A percentile compares a stretch with the other conserved stretches of the same genome.
phyloP scores from a whole-genome alignment of 2,797 vertebrate species.

The Peromyscus nudipes region DNA sequence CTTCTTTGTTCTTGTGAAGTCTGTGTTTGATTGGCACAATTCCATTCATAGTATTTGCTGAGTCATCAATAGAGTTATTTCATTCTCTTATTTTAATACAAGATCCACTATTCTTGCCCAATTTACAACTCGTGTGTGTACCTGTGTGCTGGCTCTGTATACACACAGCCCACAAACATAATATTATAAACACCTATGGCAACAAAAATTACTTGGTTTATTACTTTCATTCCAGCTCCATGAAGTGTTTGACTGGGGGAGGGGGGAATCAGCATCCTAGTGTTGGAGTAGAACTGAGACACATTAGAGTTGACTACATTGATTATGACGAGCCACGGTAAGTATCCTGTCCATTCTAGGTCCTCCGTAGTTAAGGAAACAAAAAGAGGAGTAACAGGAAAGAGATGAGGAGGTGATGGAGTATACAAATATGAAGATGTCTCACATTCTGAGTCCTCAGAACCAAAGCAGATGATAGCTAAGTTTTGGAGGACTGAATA shows the following conservation, averaged over 20 bases:
- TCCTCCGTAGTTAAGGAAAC: background rate
- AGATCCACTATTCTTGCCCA: background rate
- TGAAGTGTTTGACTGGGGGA: background rate
- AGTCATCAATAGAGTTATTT: background rate
- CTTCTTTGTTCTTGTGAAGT: background rate
- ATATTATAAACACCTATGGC: background rate
- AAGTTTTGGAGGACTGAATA: background rate
- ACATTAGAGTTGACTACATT: background rate
- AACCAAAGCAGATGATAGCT: background rate
- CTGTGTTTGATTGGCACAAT: background rate
- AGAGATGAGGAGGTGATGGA: background rate
- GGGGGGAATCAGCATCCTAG: background rate
- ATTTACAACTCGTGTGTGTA: background rate
- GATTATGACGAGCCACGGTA: background rate
- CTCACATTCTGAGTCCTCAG: background rate
- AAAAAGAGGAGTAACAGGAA: background rate
- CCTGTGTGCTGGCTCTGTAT: background rate
- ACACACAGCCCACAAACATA: background rate
- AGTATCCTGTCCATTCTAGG: background rate
- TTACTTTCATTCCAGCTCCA: background rate
- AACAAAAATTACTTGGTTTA: background rate
- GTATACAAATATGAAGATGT: background rate
- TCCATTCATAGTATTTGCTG: background rate
- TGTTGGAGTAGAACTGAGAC: background rate
- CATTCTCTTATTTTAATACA: conserved; percentile 2